Conservation (phyloP, 2,113 vertebrate species). For the Amblyopsis rosae region DNA sequence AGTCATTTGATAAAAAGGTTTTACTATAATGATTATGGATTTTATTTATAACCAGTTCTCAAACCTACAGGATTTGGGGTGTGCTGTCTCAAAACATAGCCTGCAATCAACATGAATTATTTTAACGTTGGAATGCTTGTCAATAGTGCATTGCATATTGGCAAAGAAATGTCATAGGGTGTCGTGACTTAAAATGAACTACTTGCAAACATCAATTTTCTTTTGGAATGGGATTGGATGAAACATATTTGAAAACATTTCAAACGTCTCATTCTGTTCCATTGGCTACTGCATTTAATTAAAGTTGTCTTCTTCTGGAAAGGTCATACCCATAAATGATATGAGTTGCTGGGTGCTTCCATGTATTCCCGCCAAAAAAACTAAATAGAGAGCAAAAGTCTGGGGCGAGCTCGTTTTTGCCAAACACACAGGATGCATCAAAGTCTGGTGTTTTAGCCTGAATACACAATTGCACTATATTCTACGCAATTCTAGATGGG, state of each 20-base stretch:
- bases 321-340: not conserved
- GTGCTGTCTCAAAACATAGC: no score
- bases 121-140: not conserved
- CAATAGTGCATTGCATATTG: no score
- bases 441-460: not conserved
- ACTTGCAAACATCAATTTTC: not conserved
- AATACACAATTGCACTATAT: not conserved
- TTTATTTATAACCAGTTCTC: no score
- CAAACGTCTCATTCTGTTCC: not conserved
- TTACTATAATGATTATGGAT: not conserved
- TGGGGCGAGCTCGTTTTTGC: not conserved
- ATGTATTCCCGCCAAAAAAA: slow-evolving; percentile 1
- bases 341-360: not conserved
- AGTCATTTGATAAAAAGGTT: not conserved
- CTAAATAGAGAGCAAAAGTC: not conserved
- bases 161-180: no score
- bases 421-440: not conserved
- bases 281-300: slow-evolving; percentile 13
- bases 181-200: not conserved
- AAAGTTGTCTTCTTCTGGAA: not conserved
- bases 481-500: no score
- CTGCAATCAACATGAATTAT: not conserved
- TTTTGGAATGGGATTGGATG: not conserved
- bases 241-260: not conserved
- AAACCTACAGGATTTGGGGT: no score